Base-by-base conservation (phyloP, 2,797 vertebrate genomes). In the Squalus acanthias region DNA sequence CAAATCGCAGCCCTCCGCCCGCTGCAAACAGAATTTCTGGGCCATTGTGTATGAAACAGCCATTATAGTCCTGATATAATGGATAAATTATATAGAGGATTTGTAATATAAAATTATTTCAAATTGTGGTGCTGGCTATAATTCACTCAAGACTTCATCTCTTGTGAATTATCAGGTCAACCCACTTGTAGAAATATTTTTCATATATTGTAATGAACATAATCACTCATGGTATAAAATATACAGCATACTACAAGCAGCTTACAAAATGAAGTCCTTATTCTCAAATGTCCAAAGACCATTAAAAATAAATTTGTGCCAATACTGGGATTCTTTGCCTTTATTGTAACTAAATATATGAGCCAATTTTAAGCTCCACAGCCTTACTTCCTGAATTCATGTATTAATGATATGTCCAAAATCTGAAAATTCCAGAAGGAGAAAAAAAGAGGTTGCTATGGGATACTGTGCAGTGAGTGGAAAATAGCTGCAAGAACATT, bases 371-470 rank as follows among this genome's bases (percentile, higher is more conserved):
- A 92, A 97, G 96, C 74, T 97, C 96, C 96, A 96, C 96, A 93
- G 97, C 93, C 96, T 97, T 97, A 67, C 96, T 97, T 97, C 96
- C 96, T 96, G 97, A 97, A 97, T 96, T 97, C 97, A 96, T 97
- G 96, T 97, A 97, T 97, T 97, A 97, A 97, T 97, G 96, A 97
- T 96, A 97, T 96, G 96, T 97, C 39, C 97, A 97, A 97, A 97
- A 97, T 97, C 96, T 96, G 97, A 97, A 97, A 96, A 96, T 97
- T 96, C 97, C 97, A 69, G 96, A 97, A 97, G 97, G 39, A 39
- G 22, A 76, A 76, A 97, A 97, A 97, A 82, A 97, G 96, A 97
- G 96, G 97, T 97, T 97, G 97, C 97, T 97, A 97, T 97, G 97
- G 97, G 97, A 97, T 97, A 97, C 97, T 96, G 96, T 97, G 96